These are phyloP conservation scores for Polyodon spathula DNA, from an alignment of 2,113 vertebrate species.

Conservation along the genomic window DNA sequence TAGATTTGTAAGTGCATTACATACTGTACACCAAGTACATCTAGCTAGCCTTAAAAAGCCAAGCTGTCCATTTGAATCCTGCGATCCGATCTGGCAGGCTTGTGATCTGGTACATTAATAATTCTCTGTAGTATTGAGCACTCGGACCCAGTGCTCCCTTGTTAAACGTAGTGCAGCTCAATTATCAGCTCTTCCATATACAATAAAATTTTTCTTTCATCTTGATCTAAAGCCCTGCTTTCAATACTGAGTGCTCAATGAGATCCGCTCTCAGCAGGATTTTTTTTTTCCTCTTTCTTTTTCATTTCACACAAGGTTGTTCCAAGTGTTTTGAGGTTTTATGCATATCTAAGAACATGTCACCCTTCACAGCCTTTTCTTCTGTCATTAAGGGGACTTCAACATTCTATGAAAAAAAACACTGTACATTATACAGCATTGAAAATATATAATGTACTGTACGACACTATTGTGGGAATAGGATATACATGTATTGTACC, in stretches of 20 bases:
- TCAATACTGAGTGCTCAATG: slow-evolving; percentile 49
- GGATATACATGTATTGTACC: too few species aligned
- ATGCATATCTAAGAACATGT: slow-evolving; percentile 22
- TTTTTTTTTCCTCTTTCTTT: slow-evolving; percentile 19
- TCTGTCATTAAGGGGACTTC: too few species aligned
- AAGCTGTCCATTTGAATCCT: slow-evolving; percentile 46
- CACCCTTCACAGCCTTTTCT: neutral
- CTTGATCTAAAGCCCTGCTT: slow-evolving; percentile 62
- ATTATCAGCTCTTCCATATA: slow-evolving; percentile 74
- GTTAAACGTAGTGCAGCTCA: slow-evolving; percentile 68
- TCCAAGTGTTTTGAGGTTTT: slow-evolving; percentile 17
- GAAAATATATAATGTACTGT: too few species aligned
- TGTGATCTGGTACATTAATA: slow-evolving; percentile 55
- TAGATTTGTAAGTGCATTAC: too few species aligned
- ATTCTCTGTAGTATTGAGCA: slow-evolving; percentile 54
- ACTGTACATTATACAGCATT: too few species aligned
- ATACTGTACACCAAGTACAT: too few species aligned
- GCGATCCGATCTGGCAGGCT: slow-evolving; percentile 52
- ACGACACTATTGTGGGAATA: too few species aligned
- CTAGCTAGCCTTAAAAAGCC: too few species aligned
- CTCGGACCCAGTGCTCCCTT: slow-evolving; percentile 50
- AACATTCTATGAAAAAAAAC: too few species aligned
- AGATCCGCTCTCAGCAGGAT: slow-evolving; percentile 6
- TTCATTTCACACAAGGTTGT: slow-evolving; percentile 8
- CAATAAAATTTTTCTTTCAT: slow-evolving; percentile 81